Evolutionary conservation across 2,113 vertebrate species (phyloP), one percentile per base, ranked within the genome.

Genomic region (Epinephelus lanceolatus): DNA sequence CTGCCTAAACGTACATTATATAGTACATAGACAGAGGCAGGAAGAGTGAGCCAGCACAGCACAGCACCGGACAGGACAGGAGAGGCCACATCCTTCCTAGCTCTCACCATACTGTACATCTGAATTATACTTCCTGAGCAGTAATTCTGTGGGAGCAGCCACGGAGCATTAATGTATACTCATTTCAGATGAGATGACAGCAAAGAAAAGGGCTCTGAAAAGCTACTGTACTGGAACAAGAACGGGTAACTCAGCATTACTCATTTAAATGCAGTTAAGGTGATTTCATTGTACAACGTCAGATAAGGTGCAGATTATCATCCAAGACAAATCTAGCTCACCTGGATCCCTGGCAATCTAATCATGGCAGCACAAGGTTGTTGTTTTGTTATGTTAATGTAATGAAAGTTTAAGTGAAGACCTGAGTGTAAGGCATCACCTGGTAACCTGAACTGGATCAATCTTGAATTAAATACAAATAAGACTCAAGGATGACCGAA

Each of bases 21-120:
- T 52, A 71, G 70, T 52, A 7, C 45, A 84, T 18, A 27, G 59
- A 89, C 81, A 80, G 80, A 79, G 73, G 75, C 84, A 92, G 90
- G 91, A 91, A 90, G 79, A 86, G 70, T 1, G 19, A 60, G 49
- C 71, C 25, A 30, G 83, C 66, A 27, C 53, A 61, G 51, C 30
- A 71, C 51, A 63, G 61, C 4, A n/a, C 61, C 61, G 51, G 19
- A 73, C 47, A 37, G 68, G 15, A n/a, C 11, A 78, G 77, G 74
- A 62, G 78, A 69, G 81, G 70, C 49, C 77, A 83, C 78, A 76
- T 89, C 89, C 88, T 89, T 86, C 80, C 88, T 88, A 70, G 45
- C 78, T 81, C 66, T 78, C 42, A n/a, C 33, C 73, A 68, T 76
- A 57, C 81, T 71, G 67, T 85, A 59, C n/a, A 42, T 83, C 76